These are phyloP conservation scores for Neelides folsomi DNA, from an alignment of 2,888 invertebrate species.

Conservation along the genomic window DNA sequence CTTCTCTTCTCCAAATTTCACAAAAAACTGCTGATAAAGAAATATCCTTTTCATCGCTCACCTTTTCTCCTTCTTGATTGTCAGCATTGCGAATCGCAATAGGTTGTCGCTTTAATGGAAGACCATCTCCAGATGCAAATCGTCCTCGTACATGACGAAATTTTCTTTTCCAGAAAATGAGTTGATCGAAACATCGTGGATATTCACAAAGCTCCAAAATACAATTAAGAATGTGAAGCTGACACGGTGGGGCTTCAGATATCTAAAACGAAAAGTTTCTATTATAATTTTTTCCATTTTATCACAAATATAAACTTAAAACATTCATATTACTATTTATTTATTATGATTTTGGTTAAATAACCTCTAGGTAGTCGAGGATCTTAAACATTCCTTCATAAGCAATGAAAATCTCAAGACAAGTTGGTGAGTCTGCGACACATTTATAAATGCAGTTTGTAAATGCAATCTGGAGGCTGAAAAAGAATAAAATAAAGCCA, in stretches of 20 bases:
- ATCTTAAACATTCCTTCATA: conserved; percentile 25
- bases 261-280: conserved; percentile 9
- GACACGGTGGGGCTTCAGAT: conserved; percentile 16
- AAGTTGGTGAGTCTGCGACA: conserved; percentile 17
- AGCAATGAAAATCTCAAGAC: conserved; percentile 21
- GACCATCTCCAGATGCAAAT: conserved; percentile 10
- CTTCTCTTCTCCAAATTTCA: conserved; percentile 28
- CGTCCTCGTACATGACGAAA: conserved; percentile 4
- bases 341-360: not conserved
- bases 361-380: conserved; percentile 27
- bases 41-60: conserved; percentile 7
- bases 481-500: conserved; percentile 1
- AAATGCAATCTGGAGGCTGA: conserved; percentile 21
- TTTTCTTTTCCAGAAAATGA: conserved; percentile 22
- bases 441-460: conserved; percentile 23
- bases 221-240: conserved; percentile 18
- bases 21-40: conserved; percentile 23
- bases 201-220: conserved; percentile 27
- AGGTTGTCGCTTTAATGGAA: not conserved
- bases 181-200: conserved; percentile 24
- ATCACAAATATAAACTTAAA: no score
- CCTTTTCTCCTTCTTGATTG: not conserved
- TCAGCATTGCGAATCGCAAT: not conserved
- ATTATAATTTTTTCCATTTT: not conserved
- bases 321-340: no score